Base-by-base conservation (phyloP, 1,140 invertebrate genomes). In the Sarcophaga peregrina region DNA sequence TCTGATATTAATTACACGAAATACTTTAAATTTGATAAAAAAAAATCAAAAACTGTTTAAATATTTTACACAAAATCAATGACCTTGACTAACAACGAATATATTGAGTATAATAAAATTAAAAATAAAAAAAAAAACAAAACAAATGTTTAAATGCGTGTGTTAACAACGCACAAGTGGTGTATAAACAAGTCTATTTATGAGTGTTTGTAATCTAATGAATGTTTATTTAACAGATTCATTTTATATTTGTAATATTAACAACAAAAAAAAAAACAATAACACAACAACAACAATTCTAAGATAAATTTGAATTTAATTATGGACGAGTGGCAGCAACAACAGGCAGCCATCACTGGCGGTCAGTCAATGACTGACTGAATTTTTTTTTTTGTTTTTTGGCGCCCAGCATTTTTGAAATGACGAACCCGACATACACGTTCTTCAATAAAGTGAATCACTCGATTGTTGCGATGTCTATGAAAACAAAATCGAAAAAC, bases 271-370 rank as follows among this genome's bases (percentile, higher is more conserved):
- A 58, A 58, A 52, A 52, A 10, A 52, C 50, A 37, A 37, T 4
- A 37, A 52, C 13, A 52, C 50, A 52, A 52, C 13, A 58, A 37
- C n/a, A 58, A 58, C 15, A 58, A 58, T 3, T 54, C 15, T n/a
- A 58, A 13, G 54, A n/a, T 58, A 58, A 58, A 58, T 58, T 58
- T 58, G 54, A 58, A 58, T 58, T 58, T 58, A 58, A 58, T 58
- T 58, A 58, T 58, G 54, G 54, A 58, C 7, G 11, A 13, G n/a
- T n/a, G n/a, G 54, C 52, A 58, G 52, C 52, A 2, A 13, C 13
- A 6, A 13, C 5, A n/a, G 2, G 8, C 54, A 2, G 54, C 13
- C 1, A 6, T 0, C 13, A 1, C 2, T 13, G 10, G 54, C 13
- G 7, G 54, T 58, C 54, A 15, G 52, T 58, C 54, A 58, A n/a